Evolutionary conservation across 2,888 invertebrate genomes (phyloP).

Genomic region (Lobophora halterata): DNA sequence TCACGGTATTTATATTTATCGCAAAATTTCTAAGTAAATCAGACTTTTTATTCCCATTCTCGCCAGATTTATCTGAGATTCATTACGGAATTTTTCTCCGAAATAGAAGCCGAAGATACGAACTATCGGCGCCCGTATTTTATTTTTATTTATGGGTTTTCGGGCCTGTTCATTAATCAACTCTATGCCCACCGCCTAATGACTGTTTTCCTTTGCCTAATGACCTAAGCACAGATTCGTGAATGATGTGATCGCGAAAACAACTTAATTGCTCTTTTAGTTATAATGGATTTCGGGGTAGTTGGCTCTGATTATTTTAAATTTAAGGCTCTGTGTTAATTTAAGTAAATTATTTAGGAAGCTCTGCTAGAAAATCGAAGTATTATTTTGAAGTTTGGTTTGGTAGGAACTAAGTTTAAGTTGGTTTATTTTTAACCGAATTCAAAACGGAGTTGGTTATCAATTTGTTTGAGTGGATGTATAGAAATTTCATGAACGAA

Average conservation of each 20-base stretch:
- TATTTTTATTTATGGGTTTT: constrained; percentile 34
- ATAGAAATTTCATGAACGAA: no score
- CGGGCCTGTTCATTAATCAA: constrained; percentile 35
- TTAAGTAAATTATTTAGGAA: not conserved
- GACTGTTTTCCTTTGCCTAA: constrained; percentile 39
- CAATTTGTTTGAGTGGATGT: no score
- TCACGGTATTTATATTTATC: no score
- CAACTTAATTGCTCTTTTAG: constrained; percentile 30
- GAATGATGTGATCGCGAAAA: constrained; percentile 31
- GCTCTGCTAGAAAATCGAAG: not conserved
- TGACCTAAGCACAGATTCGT: constrained; percentile 35
- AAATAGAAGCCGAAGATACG: constrained; percentile 11
- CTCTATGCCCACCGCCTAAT: constrained; percentile 34
- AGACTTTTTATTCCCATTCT: no score
- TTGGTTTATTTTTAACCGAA: no score
- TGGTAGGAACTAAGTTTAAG: no score
- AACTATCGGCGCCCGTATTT: constrained; percentile 28
- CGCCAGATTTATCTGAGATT: no score
- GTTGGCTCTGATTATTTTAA: constrained; percentile 2
- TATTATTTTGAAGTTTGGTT: no score
- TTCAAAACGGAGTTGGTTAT: no score
- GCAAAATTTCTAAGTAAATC: no score
- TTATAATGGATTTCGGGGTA: constrained; percentile 10
- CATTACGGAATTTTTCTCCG: constrained; percentile 4
- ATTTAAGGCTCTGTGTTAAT: not conserved